Base-by-base conservation (phyloP, 2,113 vertebrate genomes). In the Macroglossus sobrinus region DNA sequence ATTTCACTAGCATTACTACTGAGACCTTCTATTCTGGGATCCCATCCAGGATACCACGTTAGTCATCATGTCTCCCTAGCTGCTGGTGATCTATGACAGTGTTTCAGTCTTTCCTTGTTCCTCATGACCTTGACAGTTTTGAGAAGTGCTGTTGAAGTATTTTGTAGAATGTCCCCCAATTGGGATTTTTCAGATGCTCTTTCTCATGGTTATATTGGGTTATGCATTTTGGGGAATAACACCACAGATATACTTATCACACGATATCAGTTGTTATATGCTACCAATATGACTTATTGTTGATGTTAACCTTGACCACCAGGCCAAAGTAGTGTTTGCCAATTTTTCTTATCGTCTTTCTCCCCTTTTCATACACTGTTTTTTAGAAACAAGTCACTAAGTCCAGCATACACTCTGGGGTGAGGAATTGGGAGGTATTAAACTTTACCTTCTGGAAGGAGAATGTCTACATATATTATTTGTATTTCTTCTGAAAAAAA, bases 401-500 rank as follows among this genome's bases (percentile, higher is more conserved):
- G 33, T 74, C 57, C 57, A 66, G 63, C 6, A 2, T 26, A 43
- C 2, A 26, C 13, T 84, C 15, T 24, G 15, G 43, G 21, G 24
- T 45, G 3, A 1, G 14, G 7, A 13, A 10, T n/a, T 15, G 8
- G 4, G n/a, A 7, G 4, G 1, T 64, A 59, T 33, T 53, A 61
- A 88, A 13, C 2, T 68, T 86, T 61, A 72, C n/a, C 9, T 90
- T 91, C 8, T 72, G 9, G 38, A 88, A 22, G 10, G 15, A 16
- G 3, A 45, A 10, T 71, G 22, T 89, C 28, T 74, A 21, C 13
- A 19, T 64, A 33, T 82, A 61, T 47, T 75, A 47, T 85, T n/a
- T 89, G 79, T 40, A 89, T 68, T 63, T 89, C 24, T 72, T 80
- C n/a, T 9, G 38, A 47, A 71, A 63, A n/a, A 19, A 64, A 64